These are phyloP conservation scores for Falco novaeseelandiae DNA, from an alignment of 2,797 vertebrate species.

Conservation along the genomic window DNA sequence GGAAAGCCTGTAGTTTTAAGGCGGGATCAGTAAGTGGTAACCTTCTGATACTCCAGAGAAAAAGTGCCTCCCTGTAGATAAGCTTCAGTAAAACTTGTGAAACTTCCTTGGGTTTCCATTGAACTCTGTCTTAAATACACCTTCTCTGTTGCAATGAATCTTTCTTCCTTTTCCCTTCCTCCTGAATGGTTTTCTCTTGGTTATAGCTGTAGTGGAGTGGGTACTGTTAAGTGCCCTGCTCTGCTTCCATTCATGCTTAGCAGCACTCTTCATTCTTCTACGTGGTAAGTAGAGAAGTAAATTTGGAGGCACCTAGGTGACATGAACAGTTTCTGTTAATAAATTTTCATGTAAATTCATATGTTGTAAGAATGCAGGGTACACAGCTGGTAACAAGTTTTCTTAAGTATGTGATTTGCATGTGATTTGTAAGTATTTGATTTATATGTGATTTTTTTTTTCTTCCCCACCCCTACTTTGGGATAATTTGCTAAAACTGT, in stretches of 20 bases:
- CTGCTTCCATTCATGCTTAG: neutral
- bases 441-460: neutral
- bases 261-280: neutral
- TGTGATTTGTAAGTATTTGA: neutral
- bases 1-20: neutral
- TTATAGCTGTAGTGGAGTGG: neutral
- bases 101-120: neutral
- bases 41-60: neutral
- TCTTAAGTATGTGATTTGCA: neutral
- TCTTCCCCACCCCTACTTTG: neutral
- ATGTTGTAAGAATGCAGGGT: neutral
- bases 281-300: neutral
- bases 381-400: neutral
- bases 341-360: neutral
- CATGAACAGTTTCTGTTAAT: neutral
- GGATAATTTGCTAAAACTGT: neutral
- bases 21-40: neutral
- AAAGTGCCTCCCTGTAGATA: neutral
- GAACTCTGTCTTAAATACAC: neutral
- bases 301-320: neutral
- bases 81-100: neutral
- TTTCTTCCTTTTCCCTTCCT: neutral
- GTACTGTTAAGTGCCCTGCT: neutral
- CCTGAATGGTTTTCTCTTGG: neutral
- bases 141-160: neutral